phyloP scores from a whole-genome alignment of 2,113 vertebrate genomes.

The Thamnaconus septentrionalis region DNA sequence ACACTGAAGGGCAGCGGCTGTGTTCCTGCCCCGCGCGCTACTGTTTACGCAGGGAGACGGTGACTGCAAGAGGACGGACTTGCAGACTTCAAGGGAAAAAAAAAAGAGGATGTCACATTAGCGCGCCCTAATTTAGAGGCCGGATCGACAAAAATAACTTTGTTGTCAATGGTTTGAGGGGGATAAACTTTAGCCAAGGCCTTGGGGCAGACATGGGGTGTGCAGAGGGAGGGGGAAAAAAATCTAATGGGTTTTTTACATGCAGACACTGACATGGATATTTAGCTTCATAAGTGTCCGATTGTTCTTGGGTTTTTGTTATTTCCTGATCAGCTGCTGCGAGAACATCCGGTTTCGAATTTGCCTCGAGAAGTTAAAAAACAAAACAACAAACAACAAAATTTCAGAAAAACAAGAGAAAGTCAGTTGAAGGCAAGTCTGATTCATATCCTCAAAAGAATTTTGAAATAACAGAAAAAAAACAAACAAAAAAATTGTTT shows the following conservation, averaged over 20 bases:
- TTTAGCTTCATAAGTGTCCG: neutral
- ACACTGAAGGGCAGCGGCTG: conserved; percentile 26
- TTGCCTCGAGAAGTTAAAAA: neutral
- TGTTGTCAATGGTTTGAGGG: conserved; percentile 44
- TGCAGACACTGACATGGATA: neutral
- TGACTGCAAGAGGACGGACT: conserved; percentile 58
- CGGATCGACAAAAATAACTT: conserved; percentile 62
- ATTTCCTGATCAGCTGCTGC: neutral
- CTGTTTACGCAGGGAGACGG: conserved; percentile 59
- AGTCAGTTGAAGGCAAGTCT: too few species aligned
- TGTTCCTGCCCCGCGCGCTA: conserved; percentile 44
- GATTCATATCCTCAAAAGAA: too few species aligned
- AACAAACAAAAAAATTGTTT: too few species aligned
- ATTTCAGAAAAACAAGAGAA: too few species aligned
- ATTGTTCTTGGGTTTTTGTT: conserved; percentile 15
- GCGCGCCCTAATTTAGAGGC: conserved; percentile 43
- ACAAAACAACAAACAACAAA: too few species aligned
- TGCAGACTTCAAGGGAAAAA: conserved; percentile 27
- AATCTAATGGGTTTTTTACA: neutral
- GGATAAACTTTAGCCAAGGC: conserved; percentile 26
- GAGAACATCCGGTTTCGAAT: conserved; percentile 9
- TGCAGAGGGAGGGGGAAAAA: neutral
- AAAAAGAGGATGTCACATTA: conserved; percentile 59
- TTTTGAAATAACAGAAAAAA: too few species aligned
- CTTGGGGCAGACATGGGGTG: neutral